Base-by-base conservation (phyloP, 2,797 vertebrate species). In the Muscicapa striata region DNA sequence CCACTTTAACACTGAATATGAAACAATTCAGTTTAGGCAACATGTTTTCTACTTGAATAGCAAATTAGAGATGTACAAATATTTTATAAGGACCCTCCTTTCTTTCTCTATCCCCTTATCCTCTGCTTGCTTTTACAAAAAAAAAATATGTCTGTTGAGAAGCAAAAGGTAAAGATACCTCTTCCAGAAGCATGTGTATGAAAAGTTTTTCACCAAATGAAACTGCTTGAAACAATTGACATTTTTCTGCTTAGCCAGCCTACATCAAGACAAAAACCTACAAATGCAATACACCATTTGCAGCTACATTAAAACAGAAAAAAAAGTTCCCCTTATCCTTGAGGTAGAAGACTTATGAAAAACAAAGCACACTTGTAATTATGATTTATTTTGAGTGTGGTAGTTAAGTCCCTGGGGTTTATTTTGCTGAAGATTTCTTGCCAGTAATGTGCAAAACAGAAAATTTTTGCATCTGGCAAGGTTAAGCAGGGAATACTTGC, bases 191-290 rank as follows among this genome's bases (percentile, higher is more conserved):
- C 6, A 24, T 8, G 26, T 30, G 11, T 20, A 24, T 36, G 74
- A 84, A 36, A 24, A 41, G 18, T 7, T 89, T 87, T 72, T 76
- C 17, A 58, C 27, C 23, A 36, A 85, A 79, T 54, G 10, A 73
- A 83, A 13, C 5, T 27, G 15, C 54, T 15, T 13, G 1, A 83
- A 76, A 54, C 0, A 0, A 58, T 24, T 4, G 1, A 58, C 30
- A n/a, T 76, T 36, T 27, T 10, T 55, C 34, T 59, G 38, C 40
- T 89, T 55, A 69, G 6, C 21, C 19, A 69, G 10, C 9, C 30
- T 54, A 8, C 3, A 2, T 30, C 13, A 66, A 83, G 8, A 58
- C 16, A 85, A 75, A 87, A 80, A 8, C 15, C 30, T 69, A 46
- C 8, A 63, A 78, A 72, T 32, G 8, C 7, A 68, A 36, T 46